Evolutionary conservation across 1,140 invertebrate species (phyloP).

Genomic region (Drosophila tristis): DNA sequence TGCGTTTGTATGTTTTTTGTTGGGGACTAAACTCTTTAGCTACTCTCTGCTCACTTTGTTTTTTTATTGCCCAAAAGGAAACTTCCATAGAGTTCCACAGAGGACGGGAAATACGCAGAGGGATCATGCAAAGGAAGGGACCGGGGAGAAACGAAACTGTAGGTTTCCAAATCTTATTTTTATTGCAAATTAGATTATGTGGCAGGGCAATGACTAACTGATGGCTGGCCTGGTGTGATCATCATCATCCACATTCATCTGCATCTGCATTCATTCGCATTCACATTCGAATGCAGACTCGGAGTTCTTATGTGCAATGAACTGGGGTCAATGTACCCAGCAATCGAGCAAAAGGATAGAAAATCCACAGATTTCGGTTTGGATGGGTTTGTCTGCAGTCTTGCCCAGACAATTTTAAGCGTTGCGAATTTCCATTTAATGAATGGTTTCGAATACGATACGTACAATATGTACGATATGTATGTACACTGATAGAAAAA

Average conservation of each 20-base stretch:
- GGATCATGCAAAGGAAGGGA: background rate
- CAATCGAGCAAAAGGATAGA: too few species aligned
- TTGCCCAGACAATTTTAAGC: too few species aligned
- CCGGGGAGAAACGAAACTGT: background rate
- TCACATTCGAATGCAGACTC: constrained; percentile 16
- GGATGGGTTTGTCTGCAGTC: too few species aligned
- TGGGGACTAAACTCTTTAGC: constrained; percentile 7
- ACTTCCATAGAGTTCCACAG: constrained; percentile 8
- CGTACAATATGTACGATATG: background rate
- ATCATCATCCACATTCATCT: background rate
- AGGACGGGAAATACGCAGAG: background rate
- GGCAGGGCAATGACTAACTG: constrained; percentile 3
- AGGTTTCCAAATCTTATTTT: constrained; percentile 30
- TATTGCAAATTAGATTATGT: constrained; percentile 40
- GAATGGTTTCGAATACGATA: too few species aligned
- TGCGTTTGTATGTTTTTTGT: constrained; percentile 11
- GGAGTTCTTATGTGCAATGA: too few species aligned
- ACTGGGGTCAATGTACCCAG: too few species aligned
- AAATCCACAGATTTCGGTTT: too few species aligned
- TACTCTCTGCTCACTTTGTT: constrained; percentile 30
- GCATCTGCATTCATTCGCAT: background rate
- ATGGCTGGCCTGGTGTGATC: background rate
- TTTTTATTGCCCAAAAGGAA: constrained; percentile 34
- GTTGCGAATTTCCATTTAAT: too few species aligned
- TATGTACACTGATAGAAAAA: too few species aligned